Conservation (phyloP, 2,888 invertebrate species). For the Ecliptopera silaceata region DNA sequence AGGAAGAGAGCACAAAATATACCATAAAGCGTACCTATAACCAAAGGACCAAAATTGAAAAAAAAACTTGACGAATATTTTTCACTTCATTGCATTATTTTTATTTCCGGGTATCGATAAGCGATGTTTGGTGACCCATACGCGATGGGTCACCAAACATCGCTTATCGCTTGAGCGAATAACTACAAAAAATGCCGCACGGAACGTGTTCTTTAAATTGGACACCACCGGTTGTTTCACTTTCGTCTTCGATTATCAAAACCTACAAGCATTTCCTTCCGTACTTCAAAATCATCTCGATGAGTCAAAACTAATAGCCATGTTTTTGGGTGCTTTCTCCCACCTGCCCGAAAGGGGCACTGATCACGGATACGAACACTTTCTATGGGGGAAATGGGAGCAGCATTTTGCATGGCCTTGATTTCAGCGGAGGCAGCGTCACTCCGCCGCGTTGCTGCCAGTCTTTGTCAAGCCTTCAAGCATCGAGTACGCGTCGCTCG, state of each 20-base stretch:
- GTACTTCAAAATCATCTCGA: constrained; percentile 56
- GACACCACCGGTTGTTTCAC: constrained; percentile 72
- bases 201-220: constrained; percentile 59
- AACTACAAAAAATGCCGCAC: background rate
- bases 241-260: constrained; percentile 57
- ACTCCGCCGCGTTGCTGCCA: constrained; percentile 42
- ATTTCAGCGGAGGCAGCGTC: constrained; percentile 57
- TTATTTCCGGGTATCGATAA: too few relatives aligned
- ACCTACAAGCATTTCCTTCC: constrained; percentile 23
- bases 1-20: too few relatives aligned
- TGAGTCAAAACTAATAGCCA: constrained; percentile 73
- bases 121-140: too few relatives aligned
- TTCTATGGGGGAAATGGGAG: constrained; percentile 79
- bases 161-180: too few relatives aligned
- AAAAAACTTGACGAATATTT: too few relatives aligned
- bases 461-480: constrained; percentile 54
- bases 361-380: constrained; percentile 79
- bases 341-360: constrained; percentile 77
- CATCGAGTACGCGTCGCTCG: constrained; percentile 39
- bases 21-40: too few relatives aligned
- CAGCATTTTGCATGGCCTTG: constrained; percentile 78
- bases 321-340: constrained; percentile 81
- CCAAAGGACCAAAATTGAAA: too few relatives aligned
- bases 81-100: too few relatives aligned
- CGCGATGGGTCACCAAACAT: too few relatives aligned